phyloP scores from a whole-genome alignment of 2,888 invertebrate species.

The Ptilodon capucinus region DNA sequence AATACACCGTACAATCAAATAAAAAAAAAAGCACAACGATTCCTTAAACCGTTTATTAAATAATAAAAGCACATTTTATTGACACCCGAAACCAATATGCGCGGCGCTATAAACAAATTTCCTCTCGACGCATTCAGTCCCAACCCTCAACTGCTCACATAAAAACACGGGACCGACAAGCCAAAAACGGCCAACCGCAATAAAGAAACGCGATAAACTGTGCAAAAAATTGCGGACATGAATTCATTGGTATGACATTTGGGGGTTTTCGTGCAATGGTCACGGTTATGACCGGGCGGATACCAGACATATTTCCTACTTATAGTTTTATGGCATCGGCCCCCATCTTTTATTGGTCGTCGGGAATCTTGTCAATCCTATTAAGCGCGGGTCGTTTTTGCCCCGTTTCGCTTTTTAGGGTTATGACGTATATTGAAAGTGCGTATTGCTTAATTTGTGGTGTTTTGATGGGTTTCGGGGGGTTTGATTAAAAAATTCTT shows the following conservation, averaged over 20 bases:
- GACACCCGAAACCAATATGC: slow-evolving; percentile 68
- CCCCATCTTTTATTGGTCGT: slow-evolving; percentile 76
- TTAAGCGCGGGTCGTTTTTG: slow-evolving; percentile 59
- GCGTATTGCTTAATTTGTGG: slow-evolving; percentile 58
- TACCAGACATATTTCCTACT: slow-evolving; percentile 71
- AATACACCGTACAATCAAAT: not conserved
- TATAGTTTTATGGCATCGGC: slow-evolving; percentile 78
- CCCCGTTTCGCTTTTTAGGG: slow-evolving; percentile 44
- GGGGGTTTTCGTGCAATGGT: slow-evolving; percentile 69
- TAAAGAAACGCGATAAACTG: slow-evolving; percentile 80
- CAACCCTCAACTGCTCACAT: slow-evolving; percentile 58
- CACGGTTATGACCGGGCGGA: slow-evolving; percentile 64
- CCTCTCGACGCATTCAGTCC: slow-evolving; percentile 46
- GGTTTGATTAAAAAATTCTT: slow-evolving; percentile 48
- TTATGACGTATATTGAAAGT: slow-evolving; percentile 56
- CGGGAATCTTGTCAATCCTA: slow-evolving; percentile 76
- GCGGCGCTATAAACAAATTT: slow-evolving; percentile 74
- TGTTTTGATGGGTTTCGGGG: slow-evolving; percentile 36
- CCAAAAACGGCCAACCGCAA: slow-evolving; percentile 72
- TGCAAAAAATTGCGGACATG: slow-evolving; percentile 76
- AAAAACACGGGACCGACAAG: slow-evolving; percentile 56
- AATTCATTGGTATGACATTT: slow-evolving; percentile 82
- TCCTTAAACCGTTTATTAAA: slow-evolving; percentile 17
- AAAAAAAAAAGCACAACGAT: not conserved
- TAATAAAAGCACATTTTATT: slow-evolving; percentile 52